These are phyloP conservation scores for Lepus europaeus DNA, from an alignment of 2,113 vertebrate species.

Conservation along the genomic window DNA sequence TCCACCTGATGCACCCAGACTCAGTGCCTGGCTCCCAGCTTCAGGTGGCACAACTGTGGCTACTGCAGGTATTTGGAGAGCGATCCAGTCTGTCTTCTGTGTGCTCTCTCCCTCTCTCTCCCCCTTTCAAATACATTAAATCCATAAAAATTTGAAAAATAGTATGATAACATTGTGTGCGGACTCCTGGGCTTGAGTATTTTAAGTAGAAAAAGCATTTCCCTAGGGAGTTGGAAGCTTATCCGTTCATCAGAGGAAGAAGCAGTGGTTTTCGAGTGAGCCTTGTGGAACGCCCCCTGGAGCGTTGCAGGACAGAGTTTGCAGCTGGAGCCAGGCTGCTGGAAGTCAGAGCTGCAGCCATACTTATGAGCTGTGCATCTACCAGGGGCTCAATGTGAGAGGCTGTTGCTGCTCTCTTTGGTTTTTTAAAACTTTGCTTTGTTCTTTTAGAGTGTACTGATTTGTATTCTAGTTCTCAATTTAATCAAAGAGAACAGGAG, in stretches of 20 bases:
- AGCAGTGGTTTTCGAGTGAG: neutral
- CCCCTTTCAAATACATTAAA: too few species aligned
- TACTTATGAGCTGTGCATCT: rapidly evolving
- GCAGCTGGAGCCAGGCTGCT: too few species aligned
- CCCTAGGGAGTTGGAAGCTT: neutral
- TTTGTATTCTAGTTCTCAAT: neutral
- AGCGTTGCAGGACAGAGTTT: neutral
- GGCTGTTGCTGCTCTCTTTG: neutral
- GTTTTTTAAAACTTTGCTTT: neutral
- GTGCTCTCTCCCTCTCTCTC: too few species aligned
- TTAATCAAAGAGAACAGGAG: neutral
- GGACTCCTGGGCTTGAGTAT: neutral
- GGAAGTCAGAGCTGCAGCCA: neutral
- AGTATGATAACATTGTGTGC: neutral
- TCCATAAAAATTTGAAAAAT: too few species aligned
- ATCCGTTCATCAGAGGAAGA: neutral
- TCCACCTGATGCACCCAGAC: too few species aligned
- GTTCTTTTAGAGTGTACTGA: neutral
- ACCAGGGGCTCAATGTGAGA: neutral
- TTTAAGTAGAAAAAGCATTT: neutral
- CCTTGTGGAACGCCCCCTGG: neutral
- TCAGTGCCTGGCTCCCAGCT: too few species aligned
- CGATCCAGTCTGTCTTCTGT: too few species aligned
- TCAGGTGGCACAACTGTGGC: too few species aligned
- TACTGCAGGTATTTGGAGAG: too few species aligned